Evolutionary conservation across 2,113 vertebrate species (phyloP).

Genomic region (Atlantisia rogersi): DNA sequence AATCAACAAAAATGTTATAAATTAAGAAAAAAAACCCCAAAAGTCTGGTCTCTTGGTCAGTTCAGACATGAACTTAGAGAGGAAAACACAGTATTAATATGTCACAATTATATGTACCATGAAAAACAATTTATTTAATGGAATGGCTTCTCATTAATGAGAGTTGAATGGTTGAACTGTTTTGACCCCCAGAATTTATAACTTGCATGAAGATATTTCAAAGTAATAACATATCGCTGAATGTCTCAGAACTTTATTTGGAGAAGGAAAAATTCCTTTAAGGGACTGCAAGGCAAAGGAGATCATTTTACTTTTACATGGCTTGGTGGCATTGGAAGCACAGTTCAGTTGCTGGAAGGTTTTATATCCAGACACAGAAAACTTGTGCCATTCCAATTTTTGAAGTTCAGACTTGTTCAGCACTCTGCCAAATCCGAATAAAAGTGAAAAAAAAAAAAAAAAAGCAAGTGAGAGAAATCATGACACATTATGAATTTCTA

Average conservation of each 20-base stretch:
- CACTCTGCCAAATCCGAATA: background rate
- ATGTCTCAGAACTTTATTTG: background rate
- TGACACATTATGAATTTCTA: background rate
- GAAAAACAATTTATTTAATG: background rate
- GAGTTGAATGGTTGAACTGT: background rate
- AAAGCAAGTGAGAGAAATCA: background rate
- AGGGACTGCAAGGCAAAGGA: background rate
- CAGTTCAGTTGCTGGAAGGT: background rate
- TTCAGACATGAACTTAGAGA: background rate
- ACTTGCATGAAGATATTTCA: background rate
- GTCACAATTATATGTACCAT: background rate
- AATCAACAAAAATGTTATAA: background rate
- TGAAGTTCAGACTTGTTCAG: background rate
- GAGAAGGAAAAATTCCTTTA: background rate
- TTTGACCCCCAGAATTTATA: background rate
- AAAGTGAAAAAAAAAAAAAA: background rate
- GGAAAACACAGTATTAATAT: background rate
- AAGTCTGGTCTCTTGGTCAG: background rate
- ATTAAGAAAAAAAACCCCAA: background rate
- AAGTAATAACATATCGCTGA: background rate
- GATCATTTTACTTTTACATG: accelerated
- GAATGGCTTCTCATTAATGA: background rate
- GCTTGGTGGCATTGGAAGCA: background rate
- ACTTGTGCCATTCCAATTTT: background rate
- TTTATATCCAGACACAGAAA: background rate